phyloP scores from a whole-genome alignment of 2,113 vertebrate species.

The Mirounga angustirostris region DNA sequence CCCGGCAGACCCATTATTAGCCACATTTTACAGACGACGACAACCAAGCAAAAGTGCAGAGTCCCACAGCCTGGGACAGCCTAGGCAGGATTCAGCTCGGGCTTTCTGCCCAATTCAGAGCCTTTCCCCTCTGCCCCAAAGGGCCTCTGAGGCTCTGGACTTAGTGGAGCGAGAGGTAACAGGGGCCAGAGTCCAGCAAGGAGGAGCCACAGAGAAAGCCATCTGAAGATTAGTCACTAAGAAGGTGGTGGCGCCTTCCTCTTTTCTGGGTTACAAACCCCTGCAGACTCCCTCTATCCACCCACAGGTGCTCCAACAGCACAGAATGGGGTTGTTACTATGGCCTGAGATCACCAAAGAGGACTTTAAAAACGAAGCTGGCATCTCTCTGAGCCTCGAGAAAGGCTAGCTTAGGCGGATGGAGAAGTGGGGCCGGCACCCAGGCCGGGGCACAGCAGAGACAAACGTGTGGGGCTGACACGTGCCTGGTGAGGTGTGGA shows the following conservation, averaged over 20 bases:
- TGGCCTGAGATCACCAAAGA: neutral
- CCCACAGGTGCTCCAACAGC: neutral
- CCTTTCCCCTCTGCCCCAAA: neutral
- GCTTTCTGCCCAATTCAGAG: neutral
- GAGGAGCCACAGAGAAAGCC: neutral
- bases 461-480: rapidly evolving
- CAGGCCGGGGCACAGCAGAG: neutral
- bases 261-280: neutral
- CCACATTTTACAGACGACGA: neutral
- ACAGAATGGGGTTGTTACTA: neutral
- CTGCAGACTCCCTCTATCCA: no score
- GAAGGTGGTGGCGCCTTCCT: neutral
- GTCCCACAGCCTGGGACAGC: neutral
- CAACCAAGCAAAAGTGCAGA: neutral
- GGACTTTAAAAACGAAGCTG: neutral
- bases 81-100: neutral
- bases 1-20: neutral
- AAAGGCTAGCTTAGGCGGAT: neutral
- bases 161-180: neutral
- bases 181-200: neutral
- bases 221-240: neutral
- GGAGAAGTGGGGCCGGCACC: neutral
- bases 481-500: neutral
- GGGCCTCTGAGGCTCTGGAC: neutral
- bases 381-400: neutral